Evolutionary conservation across 2,888 invertebrate genomes (phyloP), one percentile per base, ranked within the genome.

Genomic region (Apeira syringaria): DNA sequence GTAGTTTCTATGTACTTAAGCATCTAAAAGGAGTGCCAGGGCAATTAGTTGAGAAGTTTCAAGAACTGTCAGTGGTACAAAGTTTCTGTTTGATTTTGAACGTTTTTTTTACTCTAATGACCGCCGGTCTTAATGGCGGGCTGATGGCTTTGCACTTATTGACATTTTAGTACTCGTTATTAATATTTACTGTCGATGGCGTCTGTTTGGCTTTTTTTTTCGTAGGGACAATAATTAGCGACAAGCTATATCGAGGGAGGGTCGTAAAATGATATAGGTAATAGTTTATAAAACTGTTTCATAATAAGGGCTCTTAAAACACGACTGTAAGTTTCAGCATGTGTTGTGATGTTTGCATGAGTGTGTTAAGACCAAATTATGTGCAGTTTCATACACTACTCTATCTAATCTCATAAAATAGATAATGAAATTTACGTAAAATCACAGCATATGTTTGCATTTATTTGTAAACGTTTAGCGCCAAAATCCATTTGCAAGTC

Each of bases 81-180:
- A 80, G 68, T 83, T 81, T 55, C 62, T 70, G 69, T 85, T 86
- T 81, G 84, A 80, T 57, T 84, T 78, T 69, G 71, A 77, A 70
- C 69, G 78, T 80, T 82, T 80, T 82, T 80, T 81, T 72, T 68
- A 66, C 72, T 60, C 75, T 87, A 86, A 87, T 83, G 83, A 83
- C 79, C 75, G 18, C 15, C 31, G 34, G 36, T 44, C 64, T 63
- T 79, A 81, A 80, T 79, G 77, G 66, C 56, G 52, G 61, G 39
- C 61, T 65, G 75, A 66, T 67, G 73, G 68, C 60, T 53, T 59
- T 54, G 46, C 64, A 64, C 65, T 79, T 79, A 79, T 74, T 74
- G 79, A 74, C 72, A 64, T 71, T 81, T 75, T 64, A 71, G 61
- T 66, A 53, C 54, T 50, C 59, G 63, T 65, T 67, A 68, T 75